Evolutionary conservation across 1,140 invertebrate species (phyloP), one percentile per base, ranked within the genome.

Genomic region (Copidosoma floridanum): DNA sequence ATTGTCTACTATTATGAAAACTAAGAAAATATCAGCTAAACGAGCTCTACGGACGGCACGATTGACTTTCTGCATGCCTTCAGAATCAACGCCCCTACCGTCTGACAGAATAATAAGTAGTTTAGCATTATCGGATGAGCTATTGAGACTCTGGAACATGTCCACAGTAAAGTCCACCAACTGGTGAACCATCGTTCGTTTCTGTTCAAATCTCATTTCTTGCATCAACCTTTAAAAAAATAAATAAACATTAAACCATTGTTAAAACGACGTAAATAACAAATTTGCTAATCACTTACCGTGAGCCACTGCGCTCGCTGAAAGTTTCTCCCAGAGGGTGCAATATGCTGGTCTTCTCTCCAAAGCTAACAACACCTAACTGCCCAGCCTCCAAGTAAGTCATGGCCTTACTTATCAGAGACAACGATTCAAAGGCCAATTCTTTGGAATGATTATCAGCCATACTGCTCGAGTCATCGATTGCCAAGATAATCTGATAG

Each of bases 391-490:
- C 97, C 6, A 99, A 82, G 38, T 98, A 83, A 3, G 89, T 91
- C 46, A 99, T 81, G 0, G 97, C 95, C 81, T 91, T 88, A 2
- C 94, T 94, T 10, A 99, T 91, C 14, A 98, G 78, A 1, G 95
- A 92, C 2, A 99, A 82, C 18, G 95, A 94, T 74, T 99, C 94
- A 75, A 98, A 95, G 0, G 97, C 94, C 46, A 99, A 80, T 69
- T 92, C 89, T 76, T 93, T 93, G 18, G 92, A 93, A 73, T 90
- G 86, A 79, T 93, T 95, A 70, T 95, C 90, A 11, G 87, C 83
- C 93, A 96, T 95, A 56, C 91, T 93, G 46, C 92, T 92, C 0
- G 97, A 99, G 79, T 99, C 96, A 79, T 99, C 98, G 8, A 99
- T 87, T 1, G 98, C 97, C 12, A 99, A 82, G 26, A 95, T 86